These are phyloP conservation scores for Thaumatotibia leucotreta DNA, from an alignment of 1,140 invertebrate species.

Conservation along the genomic window DNA sequence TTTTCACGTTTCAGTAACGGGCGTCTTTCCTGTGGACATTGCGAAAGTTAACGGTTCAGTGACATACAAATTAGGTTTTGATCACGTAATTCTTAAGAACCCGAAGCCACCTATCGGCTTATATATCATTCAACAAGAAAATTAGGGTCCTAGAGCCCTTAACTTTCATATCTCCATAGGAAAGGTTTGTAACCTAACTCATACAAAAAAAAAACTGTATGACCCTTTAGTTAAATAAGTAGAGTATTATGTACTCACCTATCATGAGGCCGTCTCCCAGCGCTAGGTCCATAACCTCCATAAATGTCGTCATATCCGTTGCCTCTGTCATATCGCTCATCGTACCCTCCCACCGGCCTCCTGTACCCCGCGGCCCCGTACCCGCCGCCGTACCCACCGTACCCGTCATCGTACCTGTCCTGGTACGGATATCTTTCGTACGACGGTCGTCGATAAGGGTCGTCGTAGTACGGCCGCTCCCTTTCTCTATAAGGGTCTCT, in stretches of 20 bases:
- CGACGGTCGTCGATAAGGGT: constrained; percentile 43
- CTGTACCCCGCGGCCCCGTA: constrained; percentile 56
- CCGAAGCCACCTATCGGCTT: no score
- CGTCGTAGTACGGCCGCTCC: constrained; percentile 43
- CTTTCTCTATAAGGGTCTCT: constrained; percentile 17
- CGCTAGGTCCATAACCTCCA: constrained; percentile 54
- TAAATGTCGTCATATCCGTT: constrained; percentile 45
- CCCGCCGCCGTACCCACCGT: constrained; percentile 40
- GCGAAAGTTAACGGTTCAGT: no score
- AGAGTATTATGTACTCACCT: constrained; percentile 39
- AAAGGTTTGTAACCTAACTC: no score
- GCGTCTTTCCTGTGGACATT: no score
- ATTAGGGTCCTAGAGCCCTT: no score
- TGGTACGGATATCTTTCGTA: constrained; percentile 50
- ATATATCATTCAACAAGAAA: no score
- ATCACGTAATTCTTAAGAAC: no score
- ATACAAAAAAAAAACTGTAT: no score
- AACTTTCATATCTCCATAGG: no score
- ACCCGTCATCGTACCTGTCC: constrained; percentile 55
- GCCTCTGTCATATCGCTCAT: constrained; percentile 62
- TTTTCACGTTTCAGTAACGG: no score
- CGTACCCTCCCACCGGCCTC: constrained; percentile 50
- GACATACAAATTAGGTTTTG: no score
- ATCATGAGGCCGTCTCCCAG: constrained; percentile 57
- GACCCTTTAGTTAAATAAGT: not conserved